These are phyloP conservation scores for Lasioglossum villosulum DNA, from an alignment of 2,888 invertebrate genomes.

Conservation along the genomic window DNA sequence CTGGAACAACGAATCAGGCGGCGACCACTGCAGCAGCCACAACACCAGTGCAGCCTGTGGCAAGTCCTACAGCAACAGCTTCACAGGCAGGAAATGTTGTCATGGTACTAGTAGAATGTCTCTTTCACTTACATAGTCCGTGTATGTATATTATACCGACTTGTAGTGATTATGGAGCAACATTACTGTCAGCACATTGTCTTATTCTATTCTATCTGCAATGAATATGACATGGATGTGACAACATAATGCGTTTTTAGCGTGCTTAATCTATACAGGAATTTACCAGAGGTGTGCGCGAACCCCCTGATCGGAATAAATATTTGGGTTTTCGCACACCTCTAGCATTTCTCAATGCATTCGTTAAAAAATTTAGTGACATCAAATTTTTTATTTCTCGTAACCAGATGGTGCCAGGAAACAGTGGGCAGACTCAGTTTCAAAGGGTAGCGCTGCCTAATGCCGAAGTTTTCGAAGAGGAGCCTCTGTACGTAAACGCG, in stretches of 20 bases:
- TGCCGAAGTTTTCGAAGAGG: constrained; percentile 92
- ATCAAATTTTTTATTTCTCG: background rate
- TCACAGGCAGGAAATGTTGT: constrained; percentile 89
- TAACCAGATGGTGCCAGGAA: constrained; percentile 86
- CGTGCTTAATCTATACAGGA: background rate
- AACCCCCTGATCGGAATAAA: background rate
- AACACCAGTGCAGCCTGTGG: constrained; percentile 84
- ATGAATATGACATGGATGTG: background rate
- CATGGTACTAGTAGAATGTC: constrained; percentile 86
- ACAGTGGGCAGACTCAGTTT: constrained; percentile 85
- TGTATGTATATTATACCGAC: constrained; percentile 79
- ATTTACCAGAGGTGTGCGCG: background rate
- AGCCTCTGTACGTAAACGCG: constrained; percentile 98
- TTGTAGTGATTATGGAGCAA: constrained; percentile 81
- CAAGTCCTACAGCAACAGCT: constrained; percentile 82
- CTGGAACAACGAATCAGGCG: constrained; percentile 83
- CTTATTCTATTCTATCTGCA: background rate
- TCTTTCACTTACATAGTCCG: constrained; percentile 81
- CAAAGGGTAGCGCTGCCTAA: constrained; percentile 88
- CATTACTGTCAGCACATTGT: constrained; percentile 56
- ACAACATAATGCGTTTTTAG: background rate
- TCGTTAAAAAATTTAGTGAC: background rate
- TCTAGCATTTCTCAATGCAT: background rate
- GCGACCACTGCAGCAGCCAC: constrained; percentile 85
- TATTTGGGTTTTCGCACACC: background rate